Percentiles rank a stretch among this genome's conserved stretches.
phyloP scores from a whole-genome alignment of 2,888 invertebrate species.

The Acanthoscelides obtectus region DNA sequence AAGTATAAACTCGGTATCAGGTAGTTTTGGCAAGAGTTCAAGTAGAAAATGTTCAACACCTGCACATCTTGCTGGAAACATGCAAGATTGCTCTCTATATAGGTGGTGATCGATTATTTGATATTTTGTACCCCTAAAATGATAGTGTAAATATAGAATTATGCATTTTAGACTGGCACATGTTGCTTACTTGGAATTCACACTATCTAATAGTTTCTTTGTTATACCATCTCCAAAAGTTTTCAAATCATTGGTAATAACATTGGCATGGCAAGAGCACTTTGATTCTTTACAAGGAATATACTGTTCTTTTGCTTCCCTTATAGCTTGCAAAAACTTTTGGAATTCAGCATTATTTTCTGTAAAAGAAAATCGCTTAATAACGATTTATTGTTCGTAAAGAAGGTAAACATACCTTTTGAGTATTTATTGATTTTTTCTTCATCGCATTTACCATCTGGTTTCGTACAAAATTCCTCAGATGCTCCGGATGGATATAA shows the following conservation, averaged over 20 bases:
- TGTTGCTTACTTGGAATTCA: constrained; percentile 45
- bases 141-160: background rate
- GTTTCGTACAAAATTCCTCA: constrained; percentile 30
- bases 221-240: constrained; percentile 69
- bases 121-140: constrained; percentile 66
- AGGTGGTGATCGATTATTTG: constrained; percentile 78
- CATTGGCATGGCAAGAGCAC: constrained; percentile 61
- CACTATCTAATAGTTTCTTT: constrained; percentile 57
- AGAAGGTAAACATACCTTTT: constrained; percentile 29
- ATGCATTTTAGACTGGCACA: constrained; percentile 1
- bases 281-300: constrained; percentile 54
- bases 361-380: too few species aligned
- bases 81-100: constrained; percentile 78
- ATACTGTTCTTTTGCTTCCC: constrained; percentile 51
- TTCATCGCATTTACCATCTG: constrained; percentile 28
- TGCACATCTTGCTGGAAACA: constrained; percentile 88
- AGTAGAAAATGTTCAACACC: constrained; percentile 87
- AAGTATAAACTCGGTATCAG: constrained; percentile 79
- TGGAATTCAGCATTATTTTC: constrained; percentile 49
- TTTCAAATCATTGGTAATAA: constrained; percentile 65
- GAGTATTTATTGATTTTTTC: constrained; percentile 36
- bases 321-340: constrained; percentile 47
- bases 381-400: too few species aligned
- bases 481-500: background rate
- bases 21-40: constrained; percentile 62